Base-by-base conservation (phyloP, 2,888 invertebrate species). In the Megastigmus dorsalis region DNA sequence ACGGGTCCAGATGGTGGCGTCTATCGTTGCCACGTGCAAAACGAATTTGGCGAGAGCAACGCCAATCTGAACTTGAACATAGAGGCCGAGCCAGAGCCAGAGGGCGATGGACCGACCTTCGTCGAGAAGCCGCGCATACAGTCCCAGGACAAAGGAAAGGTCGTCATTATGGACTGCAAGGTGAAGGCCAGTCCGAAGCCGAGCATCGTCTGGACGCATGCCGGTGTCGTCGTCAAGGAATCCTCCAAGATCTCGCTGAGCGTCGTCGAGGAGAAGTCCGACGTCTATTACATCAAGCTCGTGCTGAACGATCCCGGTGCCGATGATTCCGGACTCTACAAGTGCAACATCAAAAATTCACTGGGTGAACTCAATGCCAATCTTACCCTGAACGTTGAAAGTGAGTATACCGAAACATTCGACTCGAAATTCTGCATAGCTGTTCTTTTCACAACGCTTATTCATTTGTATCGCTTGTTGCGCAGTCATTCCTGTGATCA, bases 311-410 rank as follows among this genome's bases (percentile, higher is more conserved):
- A 97, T 89, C 97, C 98, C 79, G 95, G 95, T 85, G 92, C 96
- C 78, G 95, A 96, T 85, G 99, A 99, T 90, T 98, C 98, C 82
- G 99, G 99, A 80, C 91, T 98, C 78, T 99, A 99, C 91, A 98
- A 98, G 89, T 98, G 99, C 89, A 97, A 97, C 85, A 97, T 98
- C 84, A 97, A 97, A 89, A 99, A 98, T 89, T 92, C 93, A 84
- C 93, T 96, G 86, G 99, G 99, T 82, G 98, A 99, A 91, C 92
- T 97, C 79, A 98, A 98, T 88, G 98, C 98, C 76, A 98, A 98
- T 90, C 92, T 98, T 80, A 97, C 98, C 81, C 92, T 99, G 83
- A 98, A 99, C 89, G 97, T 99, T 90, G 97, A 98, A 94, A 97
- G 97, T 97, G 90, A 92, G 93, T 66, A 20, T 30, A 9, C n/a